A percentile compares a stretch with the other conserved stretches of the same genome.
Conservation (phyloP, 1,140 invertebrate genomes). For the Polypedilum pembai region DNA sequence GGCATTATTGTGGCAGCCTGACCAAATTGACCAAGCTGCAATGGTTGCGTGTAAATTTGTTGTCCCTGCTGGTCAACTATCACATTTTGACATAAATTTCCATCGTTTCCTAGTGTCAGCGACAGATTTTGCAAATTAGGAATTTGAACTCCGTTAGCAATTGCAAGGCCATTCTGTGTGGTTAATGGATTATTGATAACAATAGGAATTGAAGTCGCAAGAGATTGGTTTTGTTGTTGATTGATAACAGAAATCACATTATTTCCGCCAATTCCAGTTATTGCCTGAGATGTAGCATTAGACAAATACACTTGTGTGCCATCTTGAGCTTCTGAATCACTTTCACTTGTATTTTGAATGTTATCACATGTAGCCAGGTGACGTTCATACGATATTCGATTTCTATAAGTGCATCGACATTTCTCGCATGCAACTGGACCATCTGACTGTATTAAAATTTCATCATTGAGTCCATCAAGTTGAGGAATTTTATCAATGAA, state of each 20-base stretch:
- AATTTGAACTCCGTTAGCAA: background rate
- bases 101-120: background rate
- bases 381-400: conserved; percentile 73
- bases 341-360: conserved; percentile 65
- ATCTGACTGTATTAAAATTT: conserved; percentile 45
- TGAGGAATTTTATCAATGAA: conserved; percentile 54
- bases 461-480: conserved; percentile 66
- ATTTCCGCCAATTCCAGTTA: conserved; percentile 34
- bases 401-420: conserved; percentile 84
- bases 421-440: conserved; percentile 76
- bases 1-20: background rate
- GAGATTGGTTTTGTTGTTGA: conserved; percentile 17
- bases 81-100: conserved; percentile 20
- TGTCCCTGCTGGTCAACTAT: conserved; percentile 21
- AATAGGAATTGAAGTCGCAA: conserved; percentile 15
- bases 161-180: background rate
- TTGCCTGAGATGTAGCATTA: conserved; percentile 34
- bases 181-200: conserved; percentile 20
- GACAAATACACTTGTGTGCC: background rate
- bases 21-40: background rate
- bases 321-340: conserved; percentile 51
- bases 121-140: background rate
- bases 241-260: conserved; percentile 20
- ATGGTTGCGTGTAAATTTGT: conserved; percentile 21
- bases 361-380: conserved; percentile 72